Conservation (phyloP, 2,113 vertebrate genomes). For the Heterocephalus glaber region DNA sequence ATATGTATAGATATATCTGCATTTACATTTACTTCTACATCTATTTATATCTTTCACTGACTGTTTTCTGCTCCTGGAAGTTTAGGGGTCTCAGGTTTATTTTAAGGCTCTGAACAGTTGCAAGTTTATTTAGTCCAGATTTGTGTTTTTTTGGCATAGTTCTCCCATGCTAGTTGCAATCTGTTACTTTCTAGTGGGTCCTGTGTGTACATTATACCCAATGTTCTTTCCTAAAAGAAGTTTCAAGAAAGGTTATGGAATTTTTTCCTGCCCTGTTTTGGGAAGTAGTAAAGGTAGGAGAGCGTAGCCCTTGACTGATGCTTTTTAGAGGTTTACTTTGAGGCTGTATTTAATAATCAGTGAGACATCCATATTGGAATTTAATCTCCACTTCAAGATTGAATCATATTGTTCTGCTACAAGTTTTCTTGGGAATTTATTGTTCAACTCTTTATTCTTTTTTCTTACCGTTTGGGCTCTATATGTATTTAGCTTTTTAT, state of each 20-base stretch:
- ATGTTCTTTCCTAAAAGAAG: not conserved
- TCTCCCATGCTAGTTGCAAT: not conserved
- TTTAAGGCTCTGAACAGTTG: conserved; percentile 39
- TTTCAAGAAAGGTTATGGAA: not conserved
- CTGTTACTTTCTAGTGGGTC: conserved; percentile 9
- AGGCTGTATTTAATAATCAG: not conserved
- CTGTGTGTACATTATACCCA: not conserved
- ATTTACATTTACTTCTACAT: not conserved
- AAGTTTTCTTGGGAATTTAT: conserved; percentile 14
- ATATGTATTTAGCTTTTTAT: not conserved
- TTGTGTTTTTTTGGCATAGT: not conserved
- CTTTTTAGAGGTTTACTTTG: not conserved
- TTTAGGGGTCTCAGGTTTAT: not conserved
- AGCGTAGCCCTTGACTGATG: not conserved
- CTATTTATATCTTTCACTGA: not conserved
- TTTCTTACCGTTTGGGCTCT: conserved; percentile 1
- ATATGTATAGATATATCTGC: not conserved
- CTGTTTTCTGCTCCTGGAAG: conserved; percentile 15
- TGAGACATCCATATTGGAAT: conserved; percentile 16
- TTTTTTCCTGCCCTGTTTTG: not conserved
- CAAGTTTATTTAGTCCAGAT: conserved; percentile 44
- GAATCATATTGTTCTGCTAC: conserved; percentile 21
- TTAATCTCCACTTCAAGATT: conserved; percentile 21
- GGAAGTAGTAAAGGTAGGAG: not conserved
- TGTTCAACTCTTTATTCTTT: not conserved